These are phyloP conservation scores for Latrodectus elegans DNA, from an alignment of 2,888 invertebrate genomes.

Conservation along the genomic window DNA sequence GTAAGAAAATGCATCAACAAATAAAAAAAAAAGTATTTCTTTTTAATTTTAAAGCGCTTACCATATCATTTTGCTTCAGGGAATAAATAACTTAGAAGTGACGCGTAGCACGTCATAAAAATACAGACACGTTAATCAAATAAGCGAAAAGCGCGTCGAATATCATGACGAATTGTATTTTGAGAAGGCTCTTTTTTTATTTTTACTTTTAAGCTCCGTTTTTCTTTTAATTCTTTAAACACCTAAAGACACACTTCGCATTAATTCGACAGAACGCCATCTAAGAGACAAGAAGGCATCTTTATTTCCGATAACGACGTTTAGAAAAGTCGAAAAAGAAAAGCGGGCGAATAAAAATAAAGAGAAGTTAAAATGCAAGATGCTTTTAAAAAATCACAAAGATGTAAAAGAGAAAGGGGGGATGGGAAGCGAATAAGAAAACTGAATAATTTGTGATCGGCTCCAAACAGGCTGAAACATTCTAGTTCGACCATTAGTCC, in stretches of 20 bases:
- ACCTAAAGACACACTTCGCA: slow-evolving; percentile 31
- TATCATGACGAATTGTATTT: slow-evolving; percentile 1
- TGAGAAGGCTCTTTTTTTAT: background rate
- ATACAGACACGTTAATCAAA: slow-evolving; percentile 59
- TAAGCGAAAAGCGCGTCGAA: slow-evolving; percentile 33
- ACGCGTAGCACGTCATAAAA: slow-evolving; percentile 42
- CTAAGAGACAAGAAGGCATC: slow-evolving; percentile 57
- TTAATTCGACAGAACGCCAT: slow-evolving; percentile 58
- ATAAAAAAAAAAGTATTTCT: background rate
- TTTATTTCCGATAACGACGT: slow-evolving; percentile 68
- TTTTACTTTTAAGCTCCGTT: background rate
- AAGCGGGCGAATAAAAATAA: slow-evolving; percentile 1
- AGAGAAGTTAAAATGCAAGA: slow-evolving; percentile 27
- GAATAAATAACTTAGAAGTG: slow-evolving; percentile 1
- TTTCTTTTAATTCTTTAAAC: slow-evolving; percentile 45
- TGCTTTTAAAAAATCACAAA: slow-evolving; percentile 66
- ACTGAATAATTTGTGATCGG: slow-evolving; percentile 67
- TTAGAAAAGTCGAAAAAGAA: slow-evolving; percentile 52
- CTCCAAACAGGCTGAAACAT: slow-evolving; percentile 53
- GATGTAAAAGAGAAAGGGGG: slow-evolving; percentile 27
- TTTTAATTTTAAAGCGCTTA: background rate
- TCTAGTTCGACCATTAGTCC: slow-evolving; percentile 38
- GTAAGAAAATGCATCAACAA: slow-evolving; percentile 26
- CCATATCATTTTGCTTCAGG: background rate
- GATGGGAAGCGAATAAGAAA: slow-evolving; percentile 8